Percentiles rank a stretch among this genome's conserved stretches.
Conservation (phyloP, 2,113 vertebrate species). For the Corydoras sp. region DNA sequence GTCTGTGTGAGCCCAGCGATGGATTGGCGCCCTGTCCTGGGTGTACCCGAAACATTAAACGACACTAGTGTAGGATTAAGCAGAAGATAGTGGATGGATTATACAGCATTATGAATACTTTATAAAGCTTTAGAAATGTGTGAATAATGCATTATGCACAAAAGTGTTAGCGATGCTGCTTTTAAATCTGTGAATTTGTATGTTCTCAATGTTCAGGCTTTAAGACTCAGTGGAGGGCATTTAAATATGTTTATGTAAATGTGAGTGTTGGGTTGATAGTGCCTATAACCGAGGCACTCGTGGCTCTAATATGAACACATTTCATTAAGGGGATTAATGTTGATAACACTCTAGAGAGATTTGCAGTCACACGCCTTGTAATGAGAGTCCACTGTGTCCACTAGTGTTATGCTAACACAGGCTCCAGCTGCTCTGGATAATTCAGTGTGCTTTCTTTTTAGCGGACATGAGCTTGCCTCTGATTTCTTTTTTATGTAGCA, state of each 20-base stretch:
- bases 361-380: conserved; percentile 27
- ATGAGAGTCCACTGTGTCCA: conserved; percentile 25
- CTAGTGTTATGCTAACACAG: conserved; percentile 24
- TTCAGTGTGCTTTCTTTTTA: conserved; percentile 6
- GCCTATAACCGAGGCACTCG: not conserved
- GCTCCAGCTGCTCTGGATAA: conserved; percentile 28
- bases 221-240: too few species aligned
- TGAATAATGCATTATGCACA: too few species aligned
- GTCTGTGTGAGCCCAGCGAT: too few species aligned
- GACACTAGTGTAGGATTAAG: too few species aligned
- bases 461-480: conserved; percentile 1
- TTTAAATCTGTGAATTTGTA: too few species aligned
- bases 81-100: too few species aligned
- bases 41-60: too few species aligned
- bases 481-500: conserved; percentile 5
- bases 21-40: too few species aligned
- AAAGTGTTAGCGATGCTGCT: not conserved
- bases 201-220: too few species aligned
- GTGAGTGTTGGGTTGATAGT: not conserved
- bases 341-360: conserved; percentile 30
- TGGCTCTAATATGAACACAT: conserved; percentile 17
- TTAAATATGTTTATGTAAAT: not conserved
- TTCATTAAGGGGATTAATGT: conserved; percentile 25
- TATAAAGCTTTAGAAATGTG: too few species aligned
- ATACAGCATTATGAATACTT: too few species aligned